These are phyloP conservation scores for Garrulus glandarius DNA, from an alignment of 2,797 vertebrate genomes.

Conservation along the genomic window DNA sequence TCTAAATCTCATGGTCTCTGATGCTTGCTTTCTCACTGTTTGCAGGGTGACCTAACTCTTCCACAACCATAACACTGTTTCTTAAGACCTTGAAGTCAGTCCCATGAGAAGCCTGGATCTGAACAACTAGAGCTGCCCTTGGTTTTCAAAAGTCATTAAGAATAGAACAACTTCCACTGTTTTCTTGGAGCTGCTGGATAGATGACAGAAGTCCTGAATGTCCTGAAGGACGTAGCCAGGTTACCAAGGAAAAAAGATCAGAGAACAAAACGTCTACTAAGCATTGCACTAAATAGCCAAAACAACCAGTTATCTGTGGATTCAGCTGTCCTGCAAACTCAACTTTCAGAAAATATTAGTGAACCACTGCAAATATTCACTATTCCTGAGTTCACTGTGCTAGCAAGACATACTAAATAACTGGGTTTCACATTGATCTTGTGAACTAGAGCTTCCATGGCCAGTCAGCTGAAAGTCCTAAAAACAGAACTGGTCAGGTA, in stretches of 20 bases:
- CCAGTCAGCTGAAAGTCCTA: neutral
- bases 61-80: neutral
- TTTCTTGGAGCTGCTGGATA: neutral
- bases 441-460: neutral
- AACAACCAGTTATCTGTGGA: neutral
- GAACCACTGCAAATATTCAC: neutral
- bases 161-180: neutral
- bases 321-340: neutral
- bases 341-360: neutral
- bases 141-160: neutral
- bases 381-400: neutral
- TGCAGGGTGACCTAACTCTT: neutral
- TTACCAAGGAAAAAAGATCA: neutral
- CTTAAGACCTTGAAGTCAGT: neutral
- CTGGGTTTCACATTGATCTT: neutral
- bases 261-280: neutral
- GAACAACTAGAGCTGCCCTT: neutral
- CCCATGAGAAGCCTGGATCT: neutral
- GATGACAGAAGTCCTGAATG: neutral
- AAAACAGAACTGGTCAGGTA: conserved; percentile 5
- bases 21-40: neutral
- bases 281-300: neutral
- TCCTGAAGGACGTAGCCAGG: neutral
- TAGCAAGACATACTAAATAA: neutral
- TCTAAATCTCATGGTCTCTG: neutral